Evolutionary conservation across 1,140 invertebrate genomes (phyloP).

Genomic region (Coptotermes formosanus): DNA sequence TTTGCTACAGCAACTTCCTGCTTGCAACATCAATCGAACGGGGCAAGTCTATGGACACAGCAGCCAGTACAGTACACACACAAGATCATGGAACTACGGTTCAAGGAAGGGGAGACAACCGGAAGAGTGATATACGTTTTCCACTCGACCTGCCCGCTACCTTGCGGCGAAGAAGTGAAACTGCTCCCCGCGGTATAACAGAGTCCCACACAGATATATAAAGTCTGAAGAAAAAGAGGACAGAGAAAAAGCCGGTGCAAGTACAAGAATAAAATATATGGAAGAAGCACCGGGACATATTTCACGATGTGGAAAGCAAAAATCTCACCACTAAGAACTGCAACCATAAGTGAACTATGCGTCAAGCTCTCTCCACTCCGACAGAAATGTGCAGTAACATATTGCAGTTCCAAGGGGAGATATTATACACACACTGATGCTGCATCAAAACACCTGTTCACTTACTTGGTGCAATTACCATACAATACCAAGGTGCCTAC

Average conservation of each 20-base stretch:
- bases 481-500: too few relatives aligned
- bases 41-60: neutral
- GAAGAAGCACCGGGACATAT: neutral
- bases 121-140: conserved; percentile 8
- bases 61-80: too few relatives aligned
- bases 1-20: neutral
- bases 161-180: conserved; percentile 17
- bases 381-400: too few relatives aligned
- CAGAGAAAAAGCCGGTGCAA: neutral
- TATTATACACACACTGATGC: too few relatives aligned
- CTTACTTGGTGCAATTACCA: too few relatives aligned
- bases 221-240: neutral
- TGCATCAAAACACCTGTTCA: too few relatives aligned
- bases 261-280: conserved; percentile 13
- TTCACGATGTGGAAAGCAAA: conserved; percentile 11
- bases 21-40: neutral
- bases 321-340: neutral
- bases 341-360: neutral
- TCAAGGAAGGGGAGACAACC: neutral
- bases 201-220: neutral
- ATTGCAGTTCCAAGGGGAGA: too few relatives aligned
- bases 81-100: too few relatives aligned
- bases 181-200: neutral
- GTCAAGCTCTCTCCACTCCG: too few relatives aligned
- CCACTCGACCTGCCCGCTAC: conserved; percentile 4